phyloP scores from a whole-genome alignment of 1,140 invertebrate genomes.

The Platyscapa corneri region DNA sequence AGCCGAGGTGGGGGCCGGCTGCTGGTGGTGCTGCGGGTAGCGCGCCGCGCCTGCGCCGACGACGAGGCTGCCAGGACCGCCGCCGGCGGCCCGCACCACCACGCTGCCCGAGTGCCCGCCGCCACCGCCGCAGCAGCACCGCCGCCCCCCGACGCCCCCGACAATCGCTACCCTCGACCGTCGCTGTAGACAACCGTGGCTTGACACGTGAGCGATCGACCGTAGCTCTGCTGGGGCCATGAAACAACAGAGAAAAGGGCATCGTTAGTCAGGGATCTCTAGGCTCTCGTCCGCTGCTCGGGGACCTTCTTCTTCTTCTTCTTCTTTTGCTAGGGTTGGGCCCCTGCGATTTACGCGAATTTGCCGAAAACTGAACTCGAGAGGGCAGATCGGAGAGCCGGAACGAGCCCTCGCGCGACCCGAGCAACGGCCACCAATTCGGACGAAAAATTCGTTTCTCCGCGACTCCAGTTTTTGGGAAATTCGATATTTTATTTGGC shows the following conservation, averaged over 20 bases:
- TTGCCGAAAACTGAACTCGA: too few relatives aligned
- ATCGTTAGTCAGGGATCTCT: too few relatives aligned
- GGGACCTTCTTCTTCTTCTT: too few relatives aligned
- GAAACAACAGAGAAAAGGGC: slow-evolving; percentile 35
- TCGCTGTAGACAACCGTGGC: slow-evolving; percentile 70
- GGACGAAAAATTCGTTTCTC: too few relatives aligned
- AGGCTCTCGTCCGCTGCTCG: too few relatives aligned
- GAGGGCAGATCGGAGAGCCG: too few relatives aligned
- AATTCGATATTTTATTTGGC: too few relatives aligned
- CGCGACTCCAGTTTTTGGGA: too few relatives aligned
- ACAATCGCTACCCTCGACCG: slow-evolving; percentile 61
- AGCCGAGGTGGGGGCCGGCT: slow-evolving; percentile 23
- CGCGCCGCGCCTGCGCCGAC: slow-evolving; percentile 52
- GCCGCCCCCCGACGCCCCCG: slow-evolving; percentile 37
- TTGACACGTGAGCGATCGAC: slow-evolving; percentile 64
- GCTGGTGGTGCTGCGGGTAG: slow-evolving; percentile 37
- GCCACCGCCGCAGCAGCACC: slow-evolving; percentile 50
- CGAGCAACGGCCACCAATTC: too few relatives aligned
- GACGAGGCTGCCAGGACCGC: slow-evolving; percentile 52
- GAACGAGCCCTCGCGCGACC: too few relatives aligned
- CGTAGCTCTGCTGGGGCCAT: slow-evolving; percentile 71
- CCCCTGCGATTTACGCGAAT: too few relatives aligned
- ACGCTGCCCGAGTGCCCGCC: slow-evolving; percentile 37
- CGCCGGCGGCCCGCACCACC: slow-evolving; percentile 41
- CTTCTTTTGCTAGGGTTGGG: too few relatives aligned